Evolutionary conservation across 2,888 invertebrate species (phyloP), one percentile per base, ranked within the genome.

Genomic region (Diarsia dahlii): DNA sequence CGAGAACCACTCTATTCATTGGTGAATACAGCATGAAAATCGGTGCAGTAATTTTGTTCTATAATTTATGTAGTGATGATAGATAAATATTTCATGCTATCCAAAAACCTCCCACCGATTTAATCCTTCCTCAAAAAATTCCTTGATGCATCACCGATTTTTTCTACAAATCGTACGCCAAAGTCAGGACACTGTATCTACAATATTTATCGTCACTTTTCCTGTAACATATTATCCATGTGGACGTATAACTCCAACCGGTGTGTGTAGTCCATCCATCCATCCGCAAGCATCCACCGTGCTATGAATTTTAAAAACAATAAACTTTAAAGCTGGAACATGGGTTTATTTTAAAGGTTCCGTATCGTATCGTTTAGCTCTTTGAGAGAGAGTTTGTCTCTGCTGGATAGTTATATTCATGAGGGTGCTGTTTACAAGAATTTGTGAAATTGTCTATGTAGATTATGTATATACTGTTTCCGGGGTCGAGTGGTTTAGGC

Each of bases 241-340:
- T 50, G 45, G 62, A 63, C 64, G 64, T 69, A 74, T 79, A 83
- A 63, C 69, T 84, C 82, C 71, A 62, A 50, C 58, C 39, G 0
- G 48, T 45, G 56, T 76, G 72, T 81, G 54, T 50, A 74, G 56
- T 28, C 69, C 74, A 76, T 74, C 75, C 71, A 76, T 84, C 69
- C 54, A 71, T 68, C 45, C 28, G 39, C 3, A 56, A 70, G 48
- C 82, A 69, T 70, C 76, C 45, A 50, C 71, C 81, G 85, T 76
- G 87, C 77, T 64, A 80, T 87, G 86, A 85, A 87, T 87, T 86
- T 85, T 79, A 84, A 87, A 87, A 86, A 84, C 80, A 84, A 87
- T 85, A 79, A 81, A 84, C 71, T 76, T 74, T 10, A 56, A 69
- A 54, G n/a, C 18, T 45, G 5, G 54, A 58, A 39, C 6, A 18